A percentile compares a stretch with the other conserved stretches of the same genome.
Conservation (phyloP, 2,113 vertebrate species). For the Epinephelus moara region DNA sequence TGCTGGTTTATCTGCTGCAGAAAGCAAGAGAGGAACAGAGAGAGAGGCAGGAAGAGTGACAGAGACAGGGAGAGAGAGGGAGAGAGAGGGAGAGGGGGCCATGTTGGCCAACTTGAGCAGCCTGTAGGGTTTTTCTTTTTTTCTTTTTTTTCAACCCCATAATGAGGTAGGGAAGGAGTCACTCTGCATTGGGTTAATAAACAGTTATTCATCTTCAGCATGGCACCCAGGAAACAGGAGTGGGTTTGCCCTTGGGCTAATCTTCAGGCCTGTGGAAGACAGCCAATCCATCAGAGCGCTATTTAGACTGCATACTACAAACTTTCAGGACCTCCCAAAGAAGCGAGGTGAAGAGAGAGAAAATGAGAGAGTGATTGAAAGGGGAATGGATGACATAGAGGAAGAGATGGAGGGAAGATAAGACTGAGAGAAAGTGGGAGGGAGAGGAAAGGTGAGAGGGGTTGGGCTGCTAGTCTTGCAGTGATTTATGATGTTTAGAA, state of each 20-base stretch:
- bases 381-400: slow-evolving; percentile 60
- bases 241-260: slow-evolving; percentile 82
- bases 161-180: slow-evolving; percentile 76
- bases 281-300: slow-evolving; percentile 80
- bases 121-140: slow-evolving; percentile 5
- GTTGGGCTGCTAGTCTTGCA: slow-evolving; percentile 39
- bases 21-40: slow-evolving; percentile 20
- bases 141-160: slow-evolving; percentile 22
- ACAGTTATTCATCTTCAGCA: slow-evolving; percentile 82
- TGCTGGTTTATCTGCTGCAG: slow-evolving; percentile 70
- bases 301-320: slow-evolving; percentile 67
- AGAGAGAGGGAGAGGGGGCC: background rate
- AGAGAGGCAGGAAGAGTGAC: slow-evolving; percentile 49
- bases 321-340: slow-evolving; percentile 69
- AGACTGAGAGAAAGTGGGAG: slow-evolving; percentile 48
- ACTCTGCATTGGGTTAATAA: slow-evolving; percentile 78
- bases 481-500: slow-evolving; percentile 83
- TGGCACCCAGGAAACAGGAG: slow-evolving; percentile 73
- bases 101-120: slow-evolving; percentile 44
- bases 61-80: slow-evolving; percentile 4
- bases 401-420: slow-evolving; percentile 69
- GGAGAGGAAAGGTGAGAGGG: slow-evolving; percentile 65
- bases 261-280: slow-evolving; percentile 73
- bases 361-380: slow-evolving; percentile 65
- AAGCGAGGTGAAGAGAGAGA: slow-evolving; percentile 33